Evolutionary conservation across 2,797 vertebrate genomes (phyloP).

Genomic region (Rhinoraja longicauda): DNA sequence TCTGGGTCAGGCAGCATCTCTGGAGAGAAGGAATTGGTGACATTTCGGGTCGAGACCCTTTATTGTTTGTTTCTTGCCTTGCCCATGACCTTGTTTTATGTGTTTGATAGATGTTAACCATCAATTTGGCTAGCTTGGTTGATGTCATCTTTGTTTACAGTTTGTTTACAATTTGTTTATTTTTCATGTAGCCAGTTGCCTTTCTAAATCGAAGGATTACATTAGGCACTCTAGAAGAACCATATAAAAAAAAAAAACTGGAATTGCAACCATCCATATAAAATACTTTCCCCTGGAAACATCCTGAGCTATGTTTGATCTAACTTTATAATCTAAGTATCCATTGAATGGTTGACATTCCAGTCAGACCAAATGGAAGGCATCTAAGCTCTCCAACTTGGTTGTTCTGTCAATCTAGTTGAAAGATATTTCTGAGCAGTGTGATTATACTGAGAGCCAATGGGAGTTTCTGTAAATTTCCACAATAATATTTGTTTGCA

Average conservation of each 20-base stretch:
- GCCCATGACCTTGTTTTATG: neutral
- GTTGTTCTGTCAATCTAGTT: neutral
- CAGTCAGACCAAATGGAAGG: neutral
- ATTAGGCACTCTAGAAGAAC: neutral
- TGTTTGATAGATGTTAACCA: neutral
- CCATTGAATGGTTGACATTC: constrained; percentile 9
- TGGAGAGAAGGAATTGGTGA: too few species aligned
- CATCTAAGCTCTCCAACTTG: neutral
- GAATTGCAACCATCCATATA: neutral
- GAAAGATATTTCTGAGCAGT: neutral
- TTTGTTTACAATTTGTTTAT: constrained; percentile 17
- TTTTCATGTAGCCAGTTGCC: neutral
- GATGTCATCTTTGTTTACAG: neutral
- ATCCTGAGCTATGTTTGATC: neutral
- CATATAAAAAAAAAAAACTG: neutral
- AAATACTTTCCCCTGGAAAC: neutral
- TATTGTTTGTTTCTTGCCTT: neutral
- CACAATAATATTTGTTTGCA: too few species aligned
- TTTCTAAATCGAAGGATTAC: neutral
- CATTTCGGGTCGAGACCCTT: too few species aligned
- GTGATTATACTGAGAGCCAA: neutral
- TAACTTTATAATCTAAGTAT: neutral
- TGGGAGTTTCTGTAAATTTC: neutral
- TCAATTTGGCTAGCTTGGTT: too few species aligned
- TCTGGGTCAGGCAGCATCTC: too few species aligned